These are phyloP conservation scores for Archivesica marissinica DNA, from an alignment of 1,140 invertebrate genomes.

Conservation along the genomic window DNA sequence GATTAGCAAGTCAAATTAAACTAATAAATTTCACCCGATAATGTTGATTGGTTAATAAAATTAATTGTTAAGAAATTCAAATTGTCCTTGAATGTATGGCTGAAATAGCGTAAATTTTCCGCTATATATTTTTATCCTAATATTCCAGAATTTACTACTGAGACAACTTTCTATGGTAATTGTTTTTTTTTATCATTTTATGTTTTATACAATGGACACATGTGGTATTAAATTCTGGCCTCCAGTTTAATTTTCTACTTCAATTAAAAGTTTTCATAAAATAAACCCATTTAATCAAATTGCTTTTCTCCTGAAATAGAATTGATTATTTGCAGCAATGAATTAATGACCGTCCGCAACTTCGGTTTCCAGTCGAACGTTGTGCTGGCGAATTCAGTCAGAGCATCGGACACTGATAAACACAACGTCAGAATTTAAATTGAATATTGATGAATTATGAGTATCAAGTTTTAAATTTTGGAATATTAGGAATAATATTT, in stretches of 20 bases:
- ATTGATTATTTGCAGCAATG: constrained; percentile 54
- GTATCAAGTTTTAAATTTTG: constrained; percentile 54
- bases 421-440: constrained; percentile 54
- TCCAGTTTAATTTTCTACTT: constrained; percentile 53
- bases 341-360: constrained; percentile 17
- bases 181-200: constrained; percentile 15
- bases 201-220: constrained; percentile 24
- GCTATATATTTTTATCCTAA: constrained; percentile 30
- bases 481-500: constrained; percentile 51
- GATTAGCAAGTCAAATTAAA: constrained; percentile 57
- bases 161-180: constrained; percentile 6
- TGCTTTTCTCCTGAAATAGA: constrained; percentile 39
- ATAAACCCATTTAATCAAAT: constrained; percentile 30
- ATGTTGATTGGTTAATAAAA: constrained; percentile 41
- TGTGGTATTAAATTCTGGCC: constrained; percentile 39
- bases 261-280: constrained; percentile 59
- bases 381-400: constrained; percentile 4
- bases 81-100: constrained; percentile 10
- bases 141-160: constrained; percentile 14
- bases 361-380: constrained; percentile 8
- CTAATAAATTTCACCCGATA: constrained; percentile 46
- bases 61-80: constrained; percentile 45
- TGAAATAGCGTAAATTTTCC: background rate
- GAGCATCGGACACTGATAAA: constrained; percentile 35
- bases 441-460: constrained; percentile 32